These are phyloP conservation scores for Aphodius granarius DNA, from an alignment of 2,888 invertebrate species.

Conservation along the genomic window DNA sequence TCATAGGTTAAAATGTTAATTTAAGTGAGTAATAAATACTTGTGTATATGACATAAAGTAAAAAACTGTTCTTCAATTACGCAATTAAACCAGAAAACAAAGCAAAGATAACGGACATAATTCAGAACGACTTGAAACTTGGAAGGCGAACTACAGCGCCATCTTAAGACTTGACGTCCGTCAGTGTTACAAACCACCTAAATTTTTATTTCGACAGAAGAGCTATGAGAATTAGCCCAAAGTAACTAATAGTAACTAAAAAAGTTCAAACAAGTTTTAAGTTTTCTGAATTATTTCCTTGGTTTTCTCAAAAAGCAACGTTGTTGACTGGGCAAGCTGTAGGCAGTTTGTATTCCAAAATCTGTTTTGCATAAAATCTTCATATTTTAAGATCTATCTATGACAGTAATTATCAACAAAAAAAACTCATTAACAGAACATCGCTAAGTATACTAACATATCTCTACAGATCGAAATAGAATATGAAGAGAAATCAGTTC, in stretches of 20 bases:
- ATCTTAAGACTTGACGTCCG: too few species aligned
- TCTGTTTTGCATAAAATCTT: neutral
- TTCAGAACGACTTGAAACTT: too few species aligned
- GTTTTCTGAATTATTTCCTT: too few species aligned
- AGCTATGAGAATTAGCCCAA: too few species aligned
- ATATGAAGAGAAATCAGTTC: conserved; percentile 1
- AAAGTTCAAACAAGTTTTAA: too few species aligned
- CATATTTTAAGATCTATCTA: neutral
- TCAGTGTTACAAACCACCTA: too few species aligned
- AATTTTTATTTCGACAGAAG: too few species aligned
- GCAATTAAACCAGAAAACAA: neutral
- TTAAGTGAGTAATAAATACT: conserved; percentile 3
- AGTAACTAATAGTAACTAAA: too few species aligned
- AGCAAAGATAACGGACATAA: neutral
- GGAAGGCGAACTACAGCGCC: too few species aligned
- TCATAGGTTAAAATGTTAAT: conserved; percentile 1
- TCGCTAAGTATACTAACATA: neutral
- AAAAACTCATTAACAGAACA: neutral
- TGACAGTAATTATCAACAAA: neutral
- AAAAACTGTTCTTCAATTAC: conserved; percentile 2
- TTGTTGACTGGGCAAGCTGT: too few species aligned
- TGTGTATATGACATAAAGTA: neutral
- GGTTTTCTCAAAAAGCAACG: too few species aligned
- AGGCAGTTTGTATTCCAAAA: neutral
- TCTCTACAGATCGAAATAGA: neutral